Evolutionary conservation across 2,113 vertebrate genomes (phyloP).

Genomic region (Sapayoa aenigma): DNA sequence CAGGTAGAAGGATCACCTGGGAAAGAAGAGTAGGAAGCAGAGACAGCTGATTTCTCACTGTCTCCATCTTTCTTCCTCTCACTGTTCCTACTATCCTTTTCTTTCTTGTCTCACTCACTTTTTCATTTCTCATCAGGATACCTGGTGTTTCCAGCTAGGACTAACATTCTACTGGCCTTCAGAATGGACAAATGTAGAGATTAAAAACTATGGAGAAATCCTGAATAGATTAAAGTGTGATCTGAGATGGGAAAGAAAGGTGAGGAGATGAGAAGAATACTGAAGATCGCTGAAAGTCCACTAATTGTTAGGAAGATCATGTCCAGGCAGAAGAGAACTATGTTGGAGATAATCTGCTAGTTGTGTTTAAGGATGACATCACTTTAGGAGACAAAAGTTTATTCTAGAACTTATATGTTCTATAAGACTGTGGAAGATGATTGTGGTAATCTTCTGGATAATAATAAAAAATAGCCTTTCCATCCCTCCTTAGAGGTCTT

Average conservation of each 20-base stretch:
- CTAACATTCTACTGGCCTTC: background rate
- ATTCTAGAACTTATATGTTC: background rate
- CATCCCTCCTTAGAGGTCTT: background rate
- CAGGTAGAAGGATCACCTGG: conserved; percentile 34
- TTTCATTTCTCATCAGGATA: background rate
- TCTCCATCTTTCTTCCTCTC: conserved; percentile 19
- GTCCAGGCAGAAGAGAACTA: background rate
- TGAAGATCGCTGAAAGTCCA: background rate
- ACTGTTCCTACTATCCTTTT: background rate
- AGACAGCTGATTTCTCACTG: conserved; percentile 26
- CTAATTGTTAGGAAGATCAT: background rate
- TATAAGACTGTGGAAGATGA: background rate
- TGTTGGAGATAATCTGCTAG: background rate
- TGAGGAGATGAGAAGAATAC: background rate
- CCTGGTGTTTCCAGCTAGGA: background rate
- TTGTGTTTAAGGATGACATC: background rate
- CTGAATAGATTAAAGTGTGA: background rate
- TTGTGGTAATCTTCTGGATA: background rate
- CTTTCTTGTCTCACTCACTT: background rate
- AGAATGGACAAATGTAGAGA: background rate
- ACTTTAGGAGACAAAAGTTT: background rate
- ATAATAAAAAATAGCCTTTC: background rate
- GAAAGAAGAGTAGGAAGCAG: conserved; percentile 16
- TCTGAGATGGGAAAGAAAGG: background rate
- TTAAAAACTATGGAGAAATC: background rate